Evolutionary conservation across 2,797 vertebrate species (phyloP).

Genomic region (Rhincodon typus): DNA sequence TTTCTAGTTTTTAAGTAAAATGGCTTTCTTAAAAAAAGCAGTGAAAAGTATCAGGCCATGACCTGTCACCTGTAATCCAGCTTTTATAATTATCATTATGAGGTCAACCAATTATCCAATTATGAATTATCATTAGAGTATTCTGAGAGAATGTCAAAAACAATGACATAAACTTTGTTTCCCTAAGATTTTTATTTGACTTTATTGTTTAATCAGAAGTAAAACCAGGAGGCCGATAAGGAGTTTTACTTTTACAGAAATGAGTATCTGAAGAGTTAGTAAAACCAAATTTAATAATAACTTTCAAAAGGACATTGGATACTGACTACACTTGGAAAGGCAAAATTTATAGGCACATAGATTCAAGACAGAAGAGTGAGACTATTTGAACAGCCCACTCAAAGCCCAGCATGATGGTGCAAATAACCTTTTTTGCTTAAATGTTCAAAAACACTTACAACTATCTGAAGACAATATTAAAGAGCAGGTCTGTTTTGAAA

Average conservation of each 20-base stretch:
- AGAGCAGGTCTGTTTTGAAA: background rate
- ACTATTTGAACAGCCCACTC: background rate
- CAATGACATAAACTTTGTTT: background rate
- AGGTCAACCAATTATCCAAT: background rate
- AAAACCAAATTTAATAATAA: background rate
- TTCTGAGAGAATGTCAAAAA: background rate
- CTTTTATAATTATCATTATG: background rate
- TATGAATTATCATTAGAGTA: background rate
- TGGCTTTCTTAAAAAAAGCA: background rate
- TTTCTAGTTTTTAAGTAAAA: background rate
- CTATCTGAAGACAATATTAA: background rate
- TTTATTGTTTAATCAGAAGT: background rate
- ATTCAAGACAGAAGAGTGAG: background rate
- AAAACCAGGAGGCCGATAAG: background rate
- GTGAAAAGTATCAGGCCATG: background rate
- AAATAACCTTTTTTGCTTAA: background rate
- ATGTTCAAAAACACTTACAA: background rate
- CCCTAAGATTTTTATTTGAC: background rate
- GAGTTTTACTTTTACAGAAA: background rate
- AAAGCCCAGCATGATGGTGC: background rate
- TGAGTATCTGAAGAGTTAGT: background rate
- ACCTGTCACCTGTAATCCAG: background rate
- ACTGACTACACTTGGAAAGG: background rate
- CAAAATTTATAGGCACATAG: background rate
- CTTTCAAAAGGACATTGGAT: background rate